Base-by-base conservation (phyloP, 1,140 invertebrate species). In the Arctopsyche grandis region DNA sequence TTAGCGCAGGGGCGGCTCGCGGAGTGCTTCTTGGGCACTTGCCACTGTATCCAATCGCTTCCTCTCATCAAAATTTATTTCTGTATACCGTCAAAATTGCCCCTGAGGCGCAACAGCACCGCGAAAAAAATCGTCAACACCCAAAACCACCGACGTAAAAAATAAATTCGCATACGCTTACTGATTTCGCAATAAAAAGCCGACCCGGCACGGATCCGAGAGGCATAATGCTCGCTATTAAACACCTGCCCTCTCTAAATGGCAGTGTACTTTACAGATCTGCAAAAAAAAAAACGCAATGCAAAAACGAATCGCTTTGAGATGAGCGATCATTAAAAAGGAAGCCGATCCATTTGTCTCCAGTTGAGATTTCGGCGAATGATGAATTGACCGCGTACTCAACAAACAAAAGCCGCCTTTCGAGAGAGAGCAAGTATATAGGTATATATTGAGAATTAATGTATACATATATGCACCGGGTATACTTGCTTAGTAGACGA, bases 1-100 rank as follows among this genome's bases (percentile, higher is more conserved):
- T 76, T 76, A 76, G 75, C 52, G n/a, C 75, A 63, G 75, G 56
- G 75, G 56, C 52, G 52, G 26, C 52, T 76, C 58, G 21, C 60
- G 75, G 75, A 10, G 10, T 60, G 9, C 38, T 66, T 66, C 10
- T 60, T 60, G 58, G 58, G 58, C 58, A 60, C 58, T 22, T 16
- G 66, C 66, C 66, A 69, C 26, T 38, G 69, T 71, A 12, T 9
- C 69, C 69, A 71, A 71, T 71, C 44, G 69, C 43, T 71, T 71
- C 69, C 69, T 71, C 14, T 71, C 69, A 48, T 71, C 69, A 46
- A n/a, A 29, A 29, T 69, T 69, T 69, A 38, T 38, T 38, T 38
- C 29, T 38, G 29, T 38, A 38, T 4, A 7, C 52, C 19, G 52
- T n/a, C 52, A 56, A 16, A 38, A 38, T 38, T 38, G 29, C 29